phyloP scores from a whole-genome alignment of 2,888 invertebrate species.

The Lasioglossum leucozonium region DNA sequence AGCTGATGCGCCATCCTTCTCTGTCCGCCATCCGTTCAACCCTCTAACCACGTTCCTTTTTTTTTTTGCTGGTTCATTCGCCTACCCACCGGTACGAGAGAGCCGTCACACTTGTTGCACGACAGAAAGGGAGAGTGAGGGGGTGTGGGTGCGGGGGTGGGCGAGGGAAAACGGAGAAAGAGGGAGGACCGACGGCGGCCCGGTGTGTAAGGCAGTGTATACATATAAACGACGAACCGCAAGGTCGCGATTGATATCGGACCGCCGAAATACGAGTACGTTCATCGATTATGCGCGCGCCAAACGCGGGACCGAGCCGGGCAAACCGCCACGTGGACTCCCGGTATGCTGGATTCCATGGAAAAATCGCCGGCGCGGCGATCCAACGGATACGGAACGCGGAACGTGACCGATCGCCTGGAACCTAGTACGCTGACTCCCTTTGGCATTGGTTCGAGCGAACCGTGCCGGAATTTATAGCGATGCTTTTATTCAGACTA shows the following conservation, averaged over 20 bases:
- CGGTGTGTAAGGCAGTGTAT: conserved; percentile 52
- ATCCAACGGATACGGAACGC: background rate
- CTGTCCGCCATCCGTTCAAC: conserved; percentile 16
- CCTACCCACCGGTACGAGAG: conserved; percentile 49
- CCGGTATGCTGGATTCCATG: background rate
- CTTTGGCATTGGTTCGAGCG: background rate
- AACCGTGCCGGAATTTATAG: background rate
- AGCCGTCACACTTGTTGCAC: conserved; percentile 75
- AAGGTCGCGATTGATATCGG: conserved; percentile 51
- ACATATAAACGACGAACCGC: conserved; percentile 46
- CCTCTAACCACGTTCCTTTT: conserved; percentile 25
- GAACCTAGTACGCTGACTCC: background rate
- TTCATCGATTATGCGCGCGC: conserved; percentile 37
- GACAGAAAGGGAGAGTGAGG: conserved; percentile 53
- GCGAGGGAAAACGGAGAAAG: conserved; percentile 24
- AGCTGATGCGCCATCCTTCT: conserved; percentile 28
- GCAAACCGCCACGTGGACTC: background rate
- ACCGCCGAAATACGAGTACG: conserved; percentile 40
- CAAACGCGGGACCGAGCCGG: background rate
- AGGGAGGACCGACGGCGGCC: conserved; percentile 13
- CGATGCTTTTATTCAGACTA: background rate
- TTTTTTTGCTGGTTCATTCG: conserved; percentile 53
- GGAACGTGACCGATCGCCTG: background rate
- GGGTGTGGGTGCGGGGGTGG: conserved; percentile 12
- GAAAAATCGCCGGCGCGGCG: background rate